Percentiles rank a stretch among this genome's conserved stretches.
Evolutionary conservation across 1,140 invertebrate genomes (phyloP).

Genomic region (Eueides isabella): DNA sequence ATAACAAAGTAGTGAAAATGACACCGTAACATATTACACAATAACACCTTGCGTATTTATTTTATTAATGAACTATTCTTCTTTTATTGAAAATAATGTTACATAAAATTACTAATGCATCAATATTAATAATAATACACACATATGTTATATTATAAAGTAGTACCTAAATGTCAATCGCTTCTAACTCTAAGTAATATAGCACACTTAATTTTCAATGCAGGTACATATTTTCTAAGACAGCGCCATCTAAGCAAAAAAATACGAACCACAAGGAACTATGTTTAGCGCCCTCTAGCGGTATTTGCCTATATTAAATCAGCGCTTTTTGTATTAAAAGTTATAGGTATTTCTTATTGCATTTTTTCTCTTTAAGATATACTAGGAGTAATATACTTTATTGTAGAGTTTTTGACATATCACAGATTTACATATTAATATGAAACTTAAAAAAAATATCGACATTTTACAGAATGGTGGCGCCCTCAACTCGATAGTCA

Average conservation of each 20-base stretch:
- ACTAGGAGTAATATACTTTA: too few relatives aligned
- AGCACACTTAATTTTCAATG: background rate
- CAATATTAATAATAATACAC: background rate
- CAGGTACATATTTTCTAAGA: background rate
- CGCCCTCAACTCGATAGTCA: background rate
- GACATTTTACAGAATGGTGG: background rate
- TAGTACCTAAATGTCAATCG: too few relatives aligned
- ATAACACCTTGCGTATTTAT: background rate
- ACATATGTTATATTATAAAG: background rate
- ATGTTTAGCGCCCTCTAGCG: constrained; percentile 20
- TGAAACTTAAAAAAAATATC: too few relatives aligned
- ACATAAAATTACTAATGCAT: background rate
- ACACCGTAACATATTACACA: background rate
- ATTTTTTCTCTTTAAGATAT: background rate
- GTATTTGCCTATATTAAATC: background rate
- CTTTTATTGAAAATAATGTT: background rate
- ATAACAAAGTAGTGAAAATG: background rate
- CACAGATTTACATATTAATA: too few relatives aligned
- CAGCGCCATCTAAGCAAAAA: constrained; percentile 39
- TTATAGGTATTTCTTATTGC: background rate
- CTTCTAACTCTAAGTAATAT: background rate
- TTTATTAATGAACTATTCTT: background rate
- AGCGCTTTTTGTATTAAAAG: background rate
- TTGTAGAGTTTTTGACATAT: too few relatives aligned
- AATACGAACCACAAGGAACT: constrained; percentile 10